These are phyloP conservation scores for Phengaris arion DNA, from an alignment of 2,888 invertebrate genomes.

Conservation along the genomic window DNA sequence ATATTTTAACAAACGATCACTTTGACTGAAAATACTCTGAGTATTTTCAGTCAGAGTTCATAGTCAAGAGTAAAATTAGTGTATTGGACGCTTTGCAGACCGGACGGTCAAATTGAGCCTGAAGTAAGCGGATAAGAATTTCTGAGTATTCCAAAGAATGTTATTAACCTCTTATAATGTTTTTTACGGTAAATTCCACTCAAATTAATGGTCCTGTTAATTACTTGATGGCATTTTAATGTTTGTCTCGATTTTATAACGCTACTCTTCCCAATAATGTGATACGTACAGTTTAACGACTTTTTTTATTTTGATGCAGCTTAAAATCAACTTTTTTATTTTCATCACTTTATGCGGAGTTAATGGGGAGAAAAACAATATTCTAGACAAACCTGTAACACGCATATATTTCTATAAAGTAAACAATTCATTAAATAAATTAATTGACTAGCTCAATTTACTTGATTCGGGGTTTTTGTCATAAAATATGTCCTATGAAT, in stretches of 20 bases:
- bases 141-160: background rate
- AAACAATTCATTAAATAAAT: too few species aligned
- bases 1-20: too few species aligned
- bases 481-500: background rate
- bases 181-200: conserved; percentile 18
- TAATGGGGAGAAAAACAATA: background rate
- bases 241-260: conserved; percentile 5
- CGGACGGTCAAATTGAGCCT: background rate
- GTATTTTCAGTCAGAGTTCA: too few species aligned
- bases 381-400: too few species aligned
- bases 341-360: background rate
- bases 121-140: background rate
- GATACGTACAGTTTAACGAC: background rate
- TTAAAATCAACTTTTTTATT: background rate
- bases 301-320: conserved; percentile 13
- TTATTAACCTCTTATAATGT: conserved; percentile 19
- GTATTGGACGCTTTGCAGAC: background rate
- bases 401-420: too few species aligned
- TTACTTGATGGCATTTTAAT: background rate
- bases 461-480: too few species aligned
- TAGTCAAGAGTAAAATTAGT: background rate
- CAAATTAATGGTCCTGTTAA: conserved; percentile 14
- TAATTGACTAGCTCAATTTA: too few species aligned
- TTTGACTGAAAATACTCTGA: too few species aligned
- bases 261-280: background rate